phyloP scores from a whole-genome alignment of 1,140 invertebrate genomes.

The Bombus impatiens region DNA sequence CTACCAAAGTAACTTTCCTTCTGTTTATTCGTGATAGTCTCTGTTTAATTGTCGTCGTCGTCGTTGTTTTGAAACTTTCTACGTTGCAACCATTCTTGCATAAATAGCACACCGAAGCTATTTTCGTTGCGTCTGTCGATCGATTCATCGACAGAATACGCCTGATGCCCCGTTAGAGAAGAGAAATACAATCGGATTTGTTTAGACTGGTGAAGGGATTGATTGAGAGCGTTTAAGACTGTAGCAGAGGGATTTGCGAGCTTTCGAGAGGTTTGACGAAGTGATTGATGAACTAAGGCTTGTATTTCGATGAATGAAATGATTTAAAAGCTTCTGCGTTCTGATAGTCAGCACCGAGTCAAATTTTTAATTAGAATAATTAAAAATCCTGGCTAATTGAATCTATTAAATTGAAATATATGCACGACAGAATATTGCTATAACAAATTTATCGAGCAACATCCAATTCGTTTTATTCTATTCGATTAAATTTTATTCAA shows the following conservation, averaged over 20 bases:
- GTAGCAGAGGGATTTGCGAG: background rate
- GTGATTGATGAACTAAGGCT: background rate
- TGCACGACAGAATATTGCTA: background rate
- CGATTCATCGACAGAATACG: conserved; percentile 1
- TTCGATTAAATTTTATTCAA: background rate
- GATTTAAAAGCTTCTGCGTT: background rate
- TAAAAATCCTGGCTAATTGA: background rate
- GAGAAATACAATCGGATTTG: background rate
- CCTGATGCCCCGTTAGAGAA: background rate
- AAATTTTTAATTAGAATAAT: background rate
- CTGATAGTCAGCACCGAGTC: too few relatives aligned
- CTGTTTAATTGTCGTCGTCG: background rate
- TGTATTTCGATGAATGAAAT: background rate
- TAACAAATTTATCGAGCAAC: background rate
- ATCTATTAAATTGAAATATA: background rate
- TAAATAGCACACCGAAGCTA: conserved; percentile 37
- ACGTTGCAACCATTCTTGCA: conserved; percentile 3
- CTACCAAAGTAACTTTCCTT: background rate
- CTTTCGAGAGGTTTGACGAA: background rate
- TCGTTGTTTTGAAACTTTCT: conserved; percentile 28
- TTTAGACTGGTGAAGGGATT: background rate
- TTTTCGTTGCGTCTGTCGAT: conserved; percentile 9
- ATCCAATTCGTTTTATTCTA: background rate
- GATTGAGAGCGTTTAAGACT: background rate
- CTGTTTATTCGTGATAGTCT: too few relatives aligned